Evolutionary conservation across 2,797 vertebrate species (phyloP), one percentile per base, ranked within the genome.

Genomic region (Cynopterus sphinx): DNA sequence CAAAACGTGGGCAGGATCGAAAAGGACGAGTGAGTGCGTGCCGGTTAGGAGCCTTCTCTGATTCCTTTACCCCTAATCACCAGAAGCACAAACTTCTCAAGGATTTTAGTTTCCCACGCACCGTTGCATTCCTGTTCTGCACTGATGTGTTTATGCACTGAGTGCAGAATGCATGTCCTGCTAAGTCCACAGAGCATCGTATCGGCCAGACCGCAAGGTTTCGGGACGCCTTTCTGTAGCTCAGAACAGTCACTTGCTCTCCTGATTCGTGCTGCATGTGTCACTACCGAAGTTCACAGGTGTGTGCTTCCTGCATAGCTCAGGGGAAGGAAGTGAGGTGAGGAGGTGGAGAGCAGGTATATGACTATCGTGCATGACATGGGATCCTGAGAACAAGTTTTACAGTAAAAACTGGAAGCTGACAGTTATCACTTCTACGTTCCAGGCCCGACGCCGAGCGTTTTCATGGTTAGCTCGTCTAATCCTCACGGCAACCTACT

Each of bases 281-380:
- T 63, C 77, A 53, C 49, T 65, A 90, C 39, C 84, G 70, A 95
- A 81, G 53, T 68, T 93, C 78, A 57, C 87, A 95, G 17, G 33
- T 57, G 15, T 6, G 22, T 5, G 36, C 17, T 74, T 91, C 53
- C 53, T 53, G 33, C 22, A 39, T 6, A 81, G 53, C 31, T 92
- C 4, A 63, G 41, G 31, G 24, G 3, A 8, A 24, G 31, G 24
- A n/a, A 75, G 49, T n/a, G n/a, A 82, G 13, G n/a, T 41, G 41
- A 84, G 15, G 39, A 55, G 61, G 74, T 26, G 4, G 19, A 73
- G 65, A 39, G 16, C 55, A 90, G 83, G 41, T 65, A 19, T 39
- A 49, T 43, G 71, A 61, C 36, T 86, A n/a, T 16, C 67, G 70
- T 31, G 78, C 77, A 55, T 94, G 17, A 87, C 21, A 67, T 36